phyloP scores from a whole-genome alignment of 1,140 invertebrate genomes.

The Nymphalis io region DNA sequence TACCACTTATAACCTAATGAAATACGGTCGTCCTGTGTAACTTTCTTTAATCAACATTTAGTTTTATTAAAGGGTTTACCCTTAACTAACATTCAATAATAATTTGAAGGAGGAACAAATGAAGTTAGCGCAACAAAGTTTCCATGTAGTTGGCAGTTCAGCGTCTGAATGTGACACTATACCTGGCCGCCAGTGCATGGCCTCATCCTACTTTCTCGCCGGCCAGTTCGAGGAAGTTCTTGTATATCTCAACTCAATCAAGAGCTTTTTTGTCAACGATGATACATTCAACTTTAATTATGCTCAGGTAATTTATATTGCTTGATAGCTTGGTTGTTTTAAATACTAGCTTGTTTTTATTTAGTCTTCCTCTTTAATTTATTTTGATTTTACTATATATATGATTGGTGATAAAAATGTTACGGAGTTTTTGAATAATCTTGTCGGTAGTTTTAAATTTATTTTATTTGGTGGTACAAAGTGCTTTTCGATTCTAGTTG shows the following conservation, averaged over 20 bases:
- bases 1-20: too few species aligned
- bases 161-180: slow-evolving; percentile 97
- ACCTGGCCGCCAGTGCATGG: slow-evolving; percentile 97
- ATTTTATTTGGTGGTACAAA: too few species aligned
- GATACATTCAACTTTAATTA: slow-evolving; percentile 99
- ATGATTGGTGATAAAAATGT: too few species aligned
- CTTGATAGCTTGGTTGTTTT: not conserved
- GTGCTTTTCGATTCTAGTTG: too few species aligned
- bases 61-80: too few species aligned
- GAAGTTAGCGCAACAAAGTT: slow-evolving; percentile 97
- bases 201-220: slow-evolving; percentile 96
- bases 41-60: not conserved
- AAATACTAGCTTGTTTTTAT: too few species aligned
- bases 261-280: slow-evolving; percentile 96
- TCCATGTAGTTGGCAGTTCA: slow-evolving; percentile 97
- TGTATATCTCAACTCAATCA: slow-evolving; percentile 97
- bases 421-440: too few species aligned
- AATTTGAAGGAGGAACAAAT: slow-evolving; percentile 92
- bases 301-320: slow-evolving; percentile 84
- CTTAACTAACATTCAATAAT: not conserved
- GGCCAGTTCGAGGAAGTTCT: slow-evolving; percentile 98
- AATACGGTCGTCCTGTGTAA: too few species aligned
- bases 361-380: too few species aligned
- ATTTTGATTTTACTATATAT: too few species aligned
- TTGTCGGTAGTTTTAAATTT: too few species aligned